Percentiles rank a stretch among this genome's conserved stretches.
Conservation (phyloP, 2,888 invertebrate genomes). For the Gari tellinella region DNA sequence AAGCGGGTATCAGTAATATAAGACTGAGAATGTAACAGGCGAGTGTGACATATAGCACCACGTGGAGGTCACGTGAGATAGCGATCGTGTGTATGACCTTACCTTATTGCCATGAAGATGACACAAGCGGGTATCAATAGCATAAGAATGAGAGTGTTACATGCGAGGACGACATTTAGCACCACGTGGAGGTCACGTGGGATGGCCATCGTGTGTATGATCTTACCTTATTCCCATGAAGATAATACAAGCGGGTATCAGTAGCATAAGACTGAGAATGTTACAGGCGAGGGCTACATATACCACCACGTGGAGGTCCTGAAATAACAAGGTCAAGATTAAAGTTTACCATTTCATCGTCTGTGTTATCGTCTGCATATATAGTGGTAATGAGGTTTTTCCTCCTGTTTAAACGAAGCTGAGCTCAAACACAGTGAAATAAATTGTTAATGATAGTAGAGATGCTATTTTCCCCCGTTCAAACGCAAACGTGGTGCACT, state of each 20-base stretch:
- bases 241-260: conserved; percentile 68
- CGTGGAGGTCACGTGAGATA: conserved; percentile 54
- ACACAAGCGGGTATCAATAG: conserved; percentile 61
- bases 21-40: conserved; percentile 65
- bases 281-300: conserved; percentile 65
- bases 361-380: too few relatives aligned
- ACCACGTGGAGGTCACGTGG: conserved; percentile 55
- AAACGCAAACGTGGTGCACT: too few relatives aligned
- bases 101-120: too few relatives aligned
- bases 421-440: too few relatives aligned
- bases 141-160: conserved; percentile 63
- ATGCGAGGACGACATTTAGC: conserved; percentile 61
- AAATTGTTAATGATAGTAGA: too few relatives aligned
- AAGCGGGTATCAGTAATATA: conserved; percentile 58
- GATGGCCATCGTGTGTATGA: too few relatives aligned
- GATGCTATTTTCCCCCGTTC: too few relatives aligned
- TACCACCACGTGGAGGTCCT: conserved; percentile 60
- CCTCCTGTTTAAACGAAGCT: too few relatives aligned
- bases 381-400: too few relatives aligned
- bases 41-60: conserved; percentile 60
- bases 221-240: conserved; percentile 66
- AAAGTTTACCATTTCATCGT: too few relatives aligned
- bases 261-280: conserved; percentile 61
- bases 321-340: too few relatives aligned
- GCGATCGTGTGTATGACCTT: too few relatives aligned